Conservation (phyloP, 30 jellyfish, hydroid and myxozoan genomes). For the Aurelia aurita region DNA sequence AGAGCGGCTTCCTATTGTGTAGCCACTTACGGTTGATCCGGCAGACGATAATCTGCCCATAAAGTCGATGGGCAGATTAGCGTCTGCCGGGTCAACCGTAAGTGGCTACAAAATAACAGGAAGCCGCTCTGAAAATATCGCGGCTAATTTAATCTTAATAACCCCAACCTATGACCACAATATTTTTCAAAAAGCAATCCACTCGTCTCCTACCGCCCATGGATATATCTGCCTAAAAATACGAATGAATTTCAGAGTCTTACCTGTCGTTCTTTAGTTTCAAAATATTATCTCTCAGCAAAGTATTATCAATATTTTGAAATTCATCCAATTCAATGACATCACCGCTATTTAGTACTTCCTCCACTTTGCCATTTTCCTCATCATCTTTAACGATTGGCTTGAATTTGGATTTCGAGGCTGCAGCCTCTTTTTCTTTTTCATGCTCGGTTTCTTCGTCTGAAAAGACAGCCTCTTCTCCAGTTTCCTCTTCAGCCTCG, state of each 20-base stretch:
- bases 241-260: background rate
- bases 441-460: slow-evolving; percentile 88
- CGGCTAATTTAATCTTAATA: too few species aligned
- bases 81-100: too few species aligned
- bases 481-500: slow-evolving; percentile 58
- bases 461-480: slow-evolving; percentile 97
- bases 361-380: slow-evolving; percentile 49
- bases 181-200: too few species aligned
- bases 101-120: too few species aligned
- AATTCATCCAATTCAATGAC: slow-evolving; percentile 91
- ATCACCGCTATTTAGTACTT: slow-evolving; percentile 76
- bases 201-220: too few species aligned
- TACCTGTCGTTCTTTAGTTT: slow-evolving; percentile 89
- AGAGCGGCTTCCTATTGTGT: too few species aligned
- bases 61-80: too few species aligned
- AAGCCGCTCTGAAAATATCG: too few species aligned
- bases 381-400: slow-evolving; percentile 82
- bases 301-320: slow-evolving; percentile 83
- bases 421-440: slow-evolving; percentile 19
- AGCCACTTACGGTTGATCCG: too few species aligned
- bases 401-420: slow-evolving; percentile 67
- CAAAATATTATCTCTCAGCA: slow-evolving; percentile 83
- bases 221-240: too few species aligned
- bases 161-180: too few species aligned
- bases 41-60: too few species aligned